A percentile compares a stretch with the other conserved stretches of the same genome.
Conservation (phyloP, 2,113 vertebrate genomes). For the Stictonetta naevosa region DNA sequence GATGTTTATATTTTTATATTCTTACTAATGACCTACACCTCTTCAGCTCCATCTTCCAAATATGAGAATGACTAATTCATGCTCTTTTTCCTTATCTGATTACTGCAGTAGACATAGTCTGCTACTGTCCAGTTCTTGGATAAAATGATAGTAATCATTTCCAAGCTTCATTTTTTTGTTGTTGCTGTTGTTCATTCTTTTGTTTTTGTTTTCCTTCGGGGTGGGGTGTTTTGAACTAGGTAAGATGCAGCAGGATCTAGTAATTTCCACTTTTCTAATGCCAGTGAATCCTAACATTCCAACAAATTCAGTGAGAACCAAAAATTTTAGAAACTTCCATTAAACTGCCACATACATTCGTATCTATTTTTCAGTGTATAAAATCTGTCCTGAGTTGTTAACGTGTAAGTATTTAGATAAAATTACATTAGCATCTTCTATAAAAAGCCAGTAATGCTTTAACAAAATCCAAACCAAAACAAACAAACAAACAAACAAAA, state of each 20-base stretch:
- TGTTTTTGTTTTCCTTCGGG: not conserved
- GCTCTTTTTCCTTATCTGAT: not conserved
- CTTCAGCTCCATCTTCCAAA: not conserved
- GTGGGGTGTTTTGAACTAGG: not conserved
- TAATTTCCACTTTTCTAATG: not conserved
- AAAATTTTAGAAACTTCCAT: not conserved
- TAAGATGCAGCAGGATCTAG: not conserved
- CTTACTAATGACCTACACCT: not conserved
- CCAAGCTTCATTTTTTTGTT: not conserved
- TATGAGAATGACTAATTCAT: not conserved
- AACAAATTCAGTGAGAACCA: not conserved
- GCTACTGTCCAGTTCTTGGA: not conserved
- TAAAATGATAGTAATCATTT: not conserved
- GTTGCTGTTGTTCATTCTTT: too few relatives aligned
- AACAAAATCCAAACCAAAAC: too few relatives aligned
- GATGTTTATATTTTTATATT: not conserved
- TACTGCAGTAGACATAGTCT: not conserved
- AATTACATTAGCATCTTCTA: not conserved
- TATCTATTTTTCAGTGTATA: not conserved
- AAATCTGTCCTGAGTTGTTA: not conserved
- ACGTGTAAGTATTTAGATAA: not conserved
- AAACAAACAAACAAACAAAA: too few relatives aligned
- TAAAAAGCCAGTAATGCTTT: too few relatives aligned
- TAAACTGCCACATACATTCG: not conserved
- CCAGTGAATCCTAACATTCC: not conserved